phyloP scores from a whole-genome alignment of 2,888 invertebrate species.

The Dichetophora obliterata region DNA sequence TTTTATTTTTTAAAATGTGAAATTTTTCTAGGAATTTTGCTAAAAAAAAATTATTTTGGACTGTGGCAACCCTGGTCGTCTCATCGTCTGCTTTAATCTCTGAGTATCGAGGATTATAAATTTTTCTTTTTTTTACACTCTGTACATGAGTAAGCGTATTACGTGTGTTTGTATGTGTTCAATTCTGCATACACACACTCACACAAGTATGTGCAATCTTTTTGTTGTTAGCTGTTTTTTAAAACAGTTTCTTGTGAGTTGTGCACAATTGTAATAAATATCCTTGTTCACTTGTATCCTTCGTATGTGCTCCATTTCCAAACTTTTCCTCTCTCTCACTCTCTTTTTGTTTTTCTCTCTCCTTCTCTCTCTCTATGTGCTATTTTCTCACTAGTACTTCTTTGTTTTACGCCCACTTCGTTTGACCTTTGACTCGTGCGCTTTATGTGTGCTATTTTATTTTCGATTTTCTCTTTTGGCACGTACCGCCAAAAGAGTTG shows the following conservation, averaged over 20 bases:
- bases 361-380: background rate
- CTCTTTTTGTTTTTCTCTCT: too few species aligned
- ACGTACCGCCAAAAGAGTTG: slow-evolving; percentile 48
- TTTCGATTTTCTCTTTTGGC: slow-evolving; percentile 38
- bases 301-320: slow-evolving; percentile 47
- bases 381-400: too few species aligned
- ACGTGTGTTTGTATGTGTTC: slow-evolving; percentile 32
- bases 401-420: slow-evolving; percentile 53
- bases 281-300: slow-evolving; percentile 57
- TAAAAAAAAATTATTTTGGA: too few species aligned
- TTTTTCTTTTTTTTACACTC: slow-evolving; percentile 49
- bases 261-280: slow-evolving; percentile 51
- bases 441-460: slow-evolving; percentile 16
- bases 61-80: too few species aligned
- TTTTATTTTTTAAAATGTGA: too few species aligned
- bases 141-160: slow-evolving; percentile 27
- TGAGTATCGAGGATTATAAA: slow-evolving; percentile 55
- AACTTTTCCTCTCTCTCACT: background rate
- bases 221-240: background rate
- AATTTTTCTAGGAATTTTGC: too few species aligned
- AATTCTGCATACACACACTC: slow-evolving; percentile 10
- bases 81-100: background rate
- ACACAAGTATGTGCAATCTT: background rate
- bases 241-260: background rate
- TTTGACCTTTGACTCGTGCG: slow-evolving; percentile 59